Percentiles rank a stretch among this genome's conserved stretches.
phyloP scores from a whole-genome alignment of 2,113 vertebrate species.

The Boleophthalmus pectinirostris region DNA sequence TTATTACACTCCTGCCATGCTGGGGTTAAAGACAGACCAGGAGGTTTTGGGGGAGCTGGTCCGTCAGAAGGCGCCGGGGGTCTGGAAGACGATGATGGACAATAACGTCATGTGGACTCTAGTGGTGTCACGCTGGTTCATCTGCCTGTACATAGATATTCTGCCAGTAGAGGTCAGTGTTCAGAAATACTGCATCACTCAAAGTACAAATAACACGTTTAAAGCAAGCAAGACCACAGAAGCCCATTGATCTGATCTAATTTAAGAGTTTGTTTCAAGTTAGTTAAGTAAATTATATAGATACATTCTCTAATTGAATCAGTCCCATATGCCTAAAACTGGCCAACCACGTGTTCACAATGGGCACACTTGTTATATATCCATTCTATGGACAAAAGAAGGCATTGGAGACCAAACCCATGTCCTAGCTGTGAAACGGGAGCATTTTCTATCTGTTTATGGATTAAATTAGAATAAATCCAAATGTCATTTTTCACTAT shows the following conservation, averaged over 20 bases:
- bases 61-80: constrained; percentile 83
- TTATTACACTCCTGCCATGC: constrained; percentile 90
- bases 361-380: background rate
- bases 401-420: too few relatives aligned
- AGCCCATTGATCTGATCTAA: too few relatives aligned
- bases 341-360: background rate
- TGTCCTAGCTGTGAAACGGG: too few relatives aligned
- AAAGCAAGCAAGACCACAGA: too few relatives aligned
- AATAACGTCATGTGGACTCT: constrained; percentile 91
- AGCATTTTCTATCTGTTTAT: too few relatives aligned
- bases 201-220: background rate
- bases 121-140: constrained; percentile 94
- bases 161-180: constrained; percentile 90
- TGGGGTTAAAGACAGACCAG: constrained; percentile 93
- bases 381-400: too few relatives aligned
- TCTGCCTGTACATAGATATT: constrained; percentile 93
- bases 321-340: background rate
- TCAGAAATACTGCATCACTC: background rate
- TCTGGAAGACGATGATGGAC: constrained; percentile 85
- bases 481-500: background rate
- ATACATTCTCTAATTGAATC: too few relatives aligned
- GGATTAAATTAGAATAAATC: background rate
- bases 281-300: too few relatives aligned
- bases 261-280: too few relatives aligned
- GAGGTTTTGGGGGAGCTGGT: constrained; percentile 93